phyloP scores from a whole-genome alignment of 2,797 vertebrate species.

The Diceros bicornis region DNA sequence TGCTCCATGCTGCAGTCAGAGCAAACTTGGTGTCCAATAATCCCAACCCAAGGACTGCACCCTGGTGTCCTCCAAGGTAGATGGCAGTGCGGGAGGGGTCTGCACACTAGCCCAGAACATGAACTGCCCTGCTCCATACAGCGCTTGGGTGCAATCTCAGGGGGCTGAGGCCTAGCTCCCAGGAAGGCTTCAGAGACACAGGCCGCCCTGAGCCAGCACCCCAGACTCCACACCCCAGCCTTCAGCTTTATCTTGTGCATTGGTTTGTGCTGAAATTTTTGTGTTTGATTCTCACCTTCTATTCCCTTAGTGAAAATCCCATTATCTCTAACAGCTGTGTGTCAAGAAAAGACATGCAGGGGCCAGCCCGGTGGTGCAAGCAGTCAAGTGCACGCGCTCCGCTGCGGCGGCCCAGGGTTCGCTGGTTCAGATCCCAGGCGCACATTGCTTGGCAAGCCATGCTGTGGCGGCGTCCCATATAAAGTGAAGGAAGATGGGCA shows the following conservation, averaged over 20 bases:
- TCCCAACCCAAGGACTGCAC: neutral
- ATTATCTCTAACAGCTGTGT: conserved; percentile 81
- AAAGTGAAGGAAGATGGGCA: too few species aligned
- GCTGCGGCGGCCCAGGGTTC: too few species aligned
- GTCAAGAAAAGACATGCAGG: conserved; percentile 76
- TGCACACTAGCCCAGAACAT: neutral
- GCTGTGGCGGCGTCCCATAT: too few species aligned
- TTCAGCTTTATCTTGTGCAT: neutral
- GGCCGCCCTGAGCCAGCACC: neutral
- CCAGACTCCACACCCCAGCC: neutral
- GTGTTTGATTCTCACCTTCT: conserved; percentile 76
- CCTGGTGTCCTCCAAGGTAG: conserved; percentile 26
- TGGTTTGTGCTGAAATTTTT: conserved; percentile 2
- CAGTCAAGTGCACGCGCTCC: too few species aligned
- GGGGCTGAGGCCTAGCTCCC: neutral
- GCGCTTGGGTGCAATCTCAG: neutral
- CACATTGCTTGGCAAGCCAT: too few species aligned
- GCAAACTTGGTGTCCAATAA: conserved; percentile 60
- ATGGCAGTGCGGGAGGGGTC: neutral
- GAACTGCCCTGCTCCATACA: neutral
- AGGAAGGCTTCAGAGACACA: neutral
- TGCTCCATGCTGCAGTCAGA: neutral
- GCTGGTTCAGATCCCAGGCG: too few species aligned
- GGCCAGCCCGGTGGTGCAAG: too few species aligned
- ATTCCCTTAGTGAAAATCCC: conserved; percentile 77